phyloP scores from a whole-genome alignment of 2,797 vertebrate species.

The Thunnus albacares region DNA sequence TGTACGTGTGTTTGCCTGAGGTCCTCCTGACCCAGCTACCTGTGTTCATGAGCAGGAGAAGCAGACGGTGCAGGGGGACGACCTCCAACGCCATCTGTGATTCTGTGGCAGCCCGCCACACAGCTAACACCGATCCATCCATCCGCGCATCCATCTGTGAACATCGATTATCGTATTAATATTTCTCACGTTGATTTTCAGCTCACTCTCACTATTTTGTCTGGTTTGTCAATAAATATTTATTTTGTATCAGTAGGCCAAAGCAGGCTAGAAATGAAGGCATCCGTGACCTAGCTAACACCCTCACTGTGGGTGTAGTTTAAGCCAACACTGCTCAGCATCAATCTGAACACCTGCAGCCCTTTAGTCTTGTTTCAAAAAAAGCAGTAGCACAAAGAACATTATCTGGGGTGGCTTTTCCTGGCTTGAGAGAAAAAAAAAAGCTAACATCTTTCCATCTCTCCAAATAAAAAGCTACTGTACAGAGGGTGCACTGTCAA shows the following conservation, averaged over 20 bases:
- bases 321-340: neutral
- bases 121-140: neutral
- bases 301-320: neutral
- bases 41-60: slow-evolving; percentile 41
- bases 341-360: neutral
- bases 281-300: neutral
- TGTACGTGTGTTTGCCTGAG: slow-evolving; percentile 1
- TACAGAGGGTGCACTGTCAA: neutral
- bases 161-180: neutral
- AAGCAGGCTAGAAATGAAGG: slow-evolving; percentile 1
- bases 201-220: neutral
- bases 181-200: neutral
- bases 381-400: neutral
- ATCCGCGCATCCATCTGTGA: neutral
- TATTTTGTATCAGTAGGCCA: slow-evolving; percentile 8
- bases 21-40: slow-evolving; percentile 37
- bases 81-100: slow-evolving; percentile 56
- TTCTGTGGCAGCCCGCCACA: slow-evolving; percentile 31
- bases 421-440: neutral
- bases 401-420: neutral
- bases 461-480: neutral
- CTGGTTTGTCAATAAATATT: neutral
- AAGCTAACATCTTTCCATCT: neutral
- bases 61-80: slow-evolving; percentile 28
- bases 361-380: neutral